These are phyloP conservation scores for Cephus runcator DNA, from an alignment of 2,888 invertebrate species.

Conservation along the genomic window DNA sequence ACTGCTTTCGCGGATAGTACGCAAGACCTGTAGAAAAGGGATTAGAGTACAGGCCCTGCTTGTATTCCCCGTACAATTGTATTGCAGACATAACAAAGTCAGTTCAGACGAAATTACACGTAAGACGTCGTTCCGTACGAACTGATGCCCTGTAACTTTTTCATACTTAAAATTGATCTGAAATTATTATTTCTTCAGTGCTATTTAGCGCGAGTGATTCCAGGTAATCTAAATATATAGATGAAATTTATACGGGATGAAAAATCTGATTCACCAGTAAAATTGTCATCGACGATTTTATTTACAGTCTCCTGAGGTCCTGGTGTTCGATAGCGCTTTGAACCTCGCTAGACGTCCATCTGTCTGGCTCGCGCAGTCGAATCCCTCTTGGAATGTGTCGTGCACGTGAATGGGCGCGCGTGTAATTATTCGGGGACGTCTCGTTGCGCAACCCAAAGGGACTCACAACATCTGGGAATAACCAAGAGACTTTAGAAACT, in stretches of 20 bases:
- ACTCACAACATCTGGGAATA: neutral
- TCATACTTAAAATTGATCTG: neutral
- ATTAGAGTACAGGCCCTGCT: neutral
- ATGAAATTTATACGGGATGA: neutral
- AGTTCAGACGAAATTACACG: neutral
- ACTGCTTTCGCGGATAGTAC: neutral
- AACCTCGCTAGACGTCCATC: neutral
- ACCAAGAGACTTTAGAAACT: conserved; percentile 16
- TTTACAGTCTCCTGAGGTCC: too few relatives aligned
- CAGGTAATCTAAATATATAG: neutral
- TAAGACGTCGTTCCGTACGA: too few relatives aligned
- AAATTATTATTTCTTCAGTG: neutral
- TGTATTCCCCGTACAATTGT: neutral
- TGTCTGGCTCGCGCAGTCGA: neutral
- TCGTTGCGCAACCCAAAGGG: neutral
- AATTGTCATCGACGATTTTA: neutral
- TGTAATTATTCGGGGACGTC: neutral
- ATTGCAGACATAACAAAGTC: neutral
- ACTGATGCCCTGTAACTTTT: too few relatives aligned
- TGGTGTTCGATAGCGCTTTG: neutral
- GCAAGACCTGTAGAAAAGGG: neutral
- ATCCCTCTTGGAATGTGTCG: neutral
- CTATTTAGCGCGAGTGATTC: neutral
- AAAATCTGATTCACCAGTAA: neutral
- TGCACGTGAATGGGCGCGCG: neutral